Evolutionary conservation across 2,888 invertebrate species (phyloP).

Genomic region (Acronicta psi): DNA sequence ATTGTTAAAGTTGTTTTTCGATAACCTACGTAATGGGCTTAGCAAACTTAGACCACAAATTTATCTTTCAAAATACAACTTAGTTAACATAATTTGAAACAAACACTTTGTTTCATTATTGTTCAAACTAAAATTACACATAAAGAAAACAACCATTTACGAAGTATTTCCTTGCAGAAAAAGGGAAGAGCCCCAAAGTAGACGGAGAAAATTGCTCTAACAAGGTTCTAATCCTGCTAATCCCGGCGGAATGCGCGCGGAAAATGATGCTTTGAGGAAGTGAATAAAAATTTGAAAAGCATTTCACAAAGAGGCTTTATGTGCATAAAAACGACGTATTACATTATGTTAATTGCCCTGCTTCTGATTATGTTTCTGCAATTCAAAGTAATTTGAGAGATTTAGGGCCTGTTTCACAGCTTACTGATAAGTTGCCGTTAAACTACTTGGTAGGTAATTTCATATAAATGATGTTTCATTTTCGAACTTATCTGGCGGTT

Average conservation of each 20-base stretch:
- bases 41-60: conserved; percentile 29
- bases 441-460: no score
- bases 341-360: conserved; percentile 1
- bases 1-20: conserved; percentile 19
- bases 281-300: conserved; percentile 45
- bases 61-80: conserved; percentile 28
- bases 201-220: conserved; percentile 39
- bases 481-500: no score
- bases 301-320: conserved; percentile 18
- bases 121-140: conserved; percentile 35
- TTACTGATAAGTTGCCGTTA: no score
- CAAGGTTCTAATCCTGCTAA: conserved; percentile 44
- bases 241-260: conserved; percentile 27
- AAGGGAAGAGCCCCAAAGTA: conserved; percentile 22
- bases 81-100: conserved; percentile 32
- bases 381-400: conserved; percentile 4
- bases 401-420: no score
- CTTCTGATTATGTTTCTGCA: neutral
- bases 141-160: conserved; percentile 41
- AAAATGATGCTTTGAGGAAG: conserved; percentile 20
- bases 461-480: no score
- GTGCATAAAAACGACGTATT: conserved; percentile 2
- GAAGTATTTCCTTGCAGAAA: conserved; percentile 34
- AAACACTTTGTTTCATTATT: conserved; percentile 38
- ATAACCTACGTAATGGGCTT: conserved; percentile 25